Base-by-base conservation (phyloP, 1,140 invertebrate genomes). In the Teleopsis dalmanni region DNA sequence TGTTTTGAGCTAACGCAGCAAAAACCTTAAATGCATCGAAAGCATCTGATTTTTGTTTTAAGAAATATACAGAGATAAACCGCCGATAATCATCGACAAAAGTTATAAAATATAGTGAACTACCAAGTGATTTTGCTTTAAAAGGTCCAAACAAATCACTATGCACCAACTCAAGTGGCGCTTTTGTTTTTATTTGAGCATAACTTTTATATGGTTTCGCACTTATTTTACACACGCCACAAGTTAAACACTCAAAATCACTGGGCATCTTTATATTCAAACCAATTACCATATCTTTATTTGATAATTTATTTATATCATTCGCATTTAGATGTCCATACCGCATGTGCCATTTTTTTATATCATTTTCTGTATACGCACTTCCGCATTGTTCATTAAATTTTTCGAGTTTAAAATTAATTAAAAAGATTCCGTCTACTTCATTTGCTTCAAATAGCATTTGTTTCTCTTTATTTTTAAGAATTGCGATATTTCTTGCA, bases 151-250 rank as follows among this genome's bases (percentile, higher is more conserved):
- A 37, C 8, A 37, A n/a, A 14, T 37, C 35, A 6, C 7, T 37
- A 14, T 37, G 35, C 8, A 37, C 18, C 18, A 37, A 14, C 14
- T 37, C 37, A 14, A 40, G 22, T 19, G 22, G 16, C 13, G 16
- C n/a, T 19, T 40, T 13, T 8, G 19, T 40, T 8, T 14, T 19
- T 13, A 25, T 21, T 6, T 40, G 11, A 7, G 16, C 13, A 29
- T 46, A 46, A 16, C 13, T 46, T 46, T 46, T 46, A 19, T 35
- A 36, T 36, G 44, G 33, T n/a, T 14, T 25, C 16, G 21, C n/a
- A 22, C 8, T 7, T 36, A 46, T 46, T 46, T 46, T 35, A 26
- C 31, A 35, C 14, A 36, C 33, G 10, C 21, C 33, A 16, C 44
- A 46, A 2, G 44, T 46, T 9, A 46, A 36, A 35, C 33, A 46